Percentiles rank a stretch among this genome's conserved stretches.
phyloP scores from a whole-genome alignment of 2,797 vertebrate genomes.

The Holocentrus rufus region DNA sequence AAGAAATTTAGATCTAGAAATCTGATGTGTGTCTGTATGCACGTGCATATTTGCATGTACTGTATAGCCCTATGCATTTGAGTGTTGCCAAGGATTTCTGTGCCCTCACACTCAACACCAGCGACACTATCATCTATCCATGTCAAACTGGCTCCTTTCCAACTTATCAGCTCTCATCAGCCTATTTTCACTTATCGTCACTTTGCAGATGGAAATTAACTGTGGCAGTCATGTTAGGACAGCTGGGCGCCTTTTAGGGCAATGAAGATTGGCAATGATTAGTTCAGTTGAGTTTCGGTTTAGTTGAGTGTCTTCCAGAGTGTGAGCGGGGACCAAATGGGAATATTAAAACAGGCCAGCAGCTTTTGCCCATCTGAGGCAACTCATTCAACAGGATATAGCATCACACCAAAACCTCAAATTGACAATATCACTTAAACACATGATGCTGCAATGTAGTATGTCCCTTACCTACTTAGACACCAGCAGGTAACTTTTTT shows the following conservation, averaged over 20 bases:
- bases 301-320: conserved; percentile 33
- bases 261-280: conserved; percentile 66
- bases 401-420: conserved; percentile 14
- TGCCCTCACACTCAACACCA: conserved; percentile 42
- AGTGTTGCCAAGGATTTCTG: background rate
- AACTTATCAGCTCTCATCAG: conserved; percentile 59
- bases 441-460: too few relatives aligned
- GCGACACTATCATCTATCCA: conserved; percentile 56
- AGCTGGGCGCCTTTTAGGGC: conserved; percentile 54
- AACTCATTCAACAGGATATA: background rate
- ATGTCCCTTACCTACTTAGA: too few relatives aligned
- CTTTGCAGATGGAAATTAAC: conserved; percentile 66
- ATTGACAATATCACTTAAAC: too few relatives aligned
- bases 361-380: conserved; percentile 19
- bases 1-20: background rate
- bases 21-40: background rate
- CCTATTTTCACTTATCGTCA: conserved; percentile 54
- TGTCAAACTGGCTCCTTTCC: conserved; percentile 55
- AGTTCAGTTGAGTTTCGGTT: conserved; percentile 61
- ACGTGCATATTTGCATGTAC: background rate
- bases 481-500: too few relatives aligned
- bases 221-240: conserved; percentile 67
- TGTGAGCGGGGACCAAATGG: conserved; percentile 34
- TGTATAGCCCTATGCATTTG: background rate
- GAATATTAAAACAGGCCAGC: conserved; percentile 38